Evolutionary conservation across 53 echinoderm and acorn worm genomes (phyloP).

Genomic region (Mesocentrotus franciscanus): DNA sequence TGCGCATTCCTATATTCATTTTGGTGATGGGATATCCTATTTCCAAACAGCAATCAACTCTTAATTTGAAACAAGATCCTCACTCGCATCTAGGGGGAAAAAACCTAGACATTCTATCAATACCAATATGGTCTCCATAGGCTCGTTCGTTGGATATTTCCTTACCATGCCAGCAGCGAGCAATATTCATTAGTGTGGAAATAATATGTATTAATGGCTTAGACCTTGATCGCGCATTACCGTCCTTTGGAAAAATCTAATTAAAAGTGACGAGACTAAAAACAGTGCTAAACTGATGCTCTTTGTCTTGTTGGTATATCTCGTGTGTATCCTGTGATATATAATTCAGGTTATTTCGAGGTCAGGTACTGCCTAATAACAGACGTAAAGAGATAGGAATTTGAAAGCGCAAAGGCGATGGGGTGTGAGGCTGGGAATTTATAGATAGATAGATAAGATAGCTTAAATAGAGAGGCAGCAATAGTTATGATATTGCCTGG

Average conservation of each 20-base stretch:
- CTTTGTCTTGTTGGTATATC: not conserved
- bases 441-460: no score
- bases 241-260: not conserved
- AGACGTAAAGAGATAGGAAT: not conserved
- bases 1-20: not conserved
- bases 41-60: not conserved
- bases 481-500: no score
- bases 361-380: not conserved
- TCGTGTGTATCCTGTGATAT: not conserved
- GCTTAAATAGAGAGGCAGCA: no score
- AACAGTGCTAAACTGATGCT: conserved; percentile 19
- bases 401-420: not conserved
- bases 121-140: not conserved
- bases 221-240: conserved; percentile 22
- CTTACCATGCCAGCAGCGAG: not conserved
- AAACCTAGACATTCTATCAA: not conserved
- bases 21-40: not conserved
- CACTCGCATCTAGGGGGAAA: not conserved
- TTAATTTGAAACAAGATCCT: not conserved
- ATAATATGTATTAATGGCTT: conserved; percentile 25
- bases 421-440: not conserved
- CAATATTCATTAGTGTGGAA: not conserved
- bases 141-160: not conserved
- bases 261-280: conserved; percentile 40
- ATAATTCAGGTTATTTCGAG: not conserved